These are phyloP conservation scores for Galerucella calmariensis DNA, from an alignment of 2,888 invertebrate species.

Conservation along the genomic window DNA sequence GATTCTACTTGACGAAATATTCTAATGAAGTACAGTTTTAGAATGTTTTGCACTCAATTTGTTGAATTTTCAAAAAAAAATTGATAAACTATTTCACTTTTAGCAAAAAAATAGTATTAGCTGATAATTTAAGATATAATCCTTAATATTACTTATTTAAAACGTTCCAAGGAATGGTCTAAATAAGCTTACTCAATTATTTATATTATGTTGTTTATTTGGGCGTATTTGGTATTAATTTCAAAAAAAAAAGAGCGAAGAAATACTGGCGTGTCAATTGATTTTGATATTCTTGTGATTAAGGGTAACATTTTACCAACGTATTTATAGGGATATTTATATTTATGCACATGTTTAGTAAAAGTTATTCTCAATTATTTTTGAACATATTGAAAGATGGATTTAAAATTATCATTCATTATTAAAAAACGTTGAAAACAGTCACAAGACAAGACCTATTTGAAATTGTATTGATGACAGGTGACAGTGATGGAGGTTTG, in stretches of 20 bases:
- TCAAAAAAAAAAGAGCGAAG: constrained; percentile 13
- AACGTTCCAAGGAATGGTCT: constrained; percentile 1
- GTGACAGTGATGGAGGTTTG: too few species aligned
- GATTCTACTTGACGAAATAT: too few species aligned
- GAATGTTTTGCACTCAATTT: too few species aligned
- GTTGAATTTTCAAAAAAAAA: too few species aligned
- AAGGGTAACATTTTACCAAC: constrained; percentile 56
- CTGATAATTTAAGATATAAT: neutral
- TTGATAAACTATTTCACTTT: too few species aligned
- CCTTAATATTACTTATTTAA: neutral
- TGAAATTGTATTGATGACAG: too few species aligned
- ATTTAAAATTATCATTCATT: neutral
- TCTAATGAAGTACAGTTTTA: too few species aligned
- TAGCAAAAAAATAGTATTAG: neutral
- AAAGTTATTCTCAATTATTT: constrained; percentile 15
- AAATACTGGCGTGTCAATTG: constrained; percentile 38
- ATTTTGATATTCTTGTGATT: constrained; percentile 53
- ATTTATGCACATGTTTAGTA: constrained; percentile 48
- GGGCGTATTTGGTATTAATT: constrained; percentile 24
- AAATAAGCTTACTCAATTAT: neutral
- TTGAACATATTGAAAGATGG: constrained; percentile 6
- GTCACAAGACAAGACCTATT: too few species aligned
- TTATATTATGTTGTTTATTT: constrained; percentile 12
- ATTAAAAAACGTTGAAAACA: too few species aligned
- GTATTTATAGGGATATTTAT: constrained; percentile 55